Conservation (phyloP, 30 jellyfish, hydroid and myxozoan genomes). For the Pelagia noctiluca region DNA sequence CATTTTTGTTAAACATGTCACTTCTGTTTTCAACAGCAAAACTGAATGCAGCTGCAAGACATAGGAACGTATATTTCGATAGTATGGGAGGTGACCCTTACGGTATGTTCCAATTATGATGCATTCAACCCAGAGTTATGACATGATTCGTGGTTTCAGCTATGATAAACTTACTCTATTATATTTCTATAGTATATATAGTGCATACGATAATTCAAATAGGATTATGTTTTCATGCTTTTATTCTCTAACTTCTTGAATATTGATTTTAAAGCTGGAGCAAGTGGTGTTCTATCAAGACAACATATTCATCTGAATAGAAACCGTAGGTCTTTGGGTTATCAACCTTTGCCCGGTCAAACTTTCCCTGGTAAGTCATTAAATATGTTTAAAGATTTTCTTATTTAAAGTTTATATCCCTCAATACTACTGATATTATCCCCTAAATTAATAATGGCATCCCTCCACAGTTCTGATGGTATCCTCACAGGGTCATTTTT, state of each 20-base stretch:
- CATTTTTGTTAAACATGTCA: not conserved
- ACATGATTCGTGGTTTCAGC: not conserved
- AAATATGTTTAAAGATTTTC: too few species aligned
- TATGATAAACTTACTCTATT: not conserved
- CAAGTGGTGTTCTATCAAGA: slow-evolving; percentile 68
- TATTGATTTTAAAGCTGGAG: slow-evolving; percentile 22
- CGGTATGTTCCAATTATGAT: slow-evolving; percentile 41
- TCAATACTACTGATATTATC: not conserved
- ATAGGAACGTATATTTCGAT: slow-evolving; percentile 82
- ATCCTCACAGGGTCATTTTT: too few species aligned
- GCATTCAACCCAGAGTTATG: not conserved
- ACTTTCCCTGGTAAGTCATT: not conserved
- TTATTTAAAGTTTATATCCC: too few species aligned
- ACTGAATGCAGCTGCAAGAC: slow-evolving; percentile 88
- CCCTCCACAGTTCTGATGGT: too few species aligned
- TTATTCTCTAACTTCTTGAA: not conserved
- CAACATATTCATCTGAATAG: slow-evolving; percentile 53
- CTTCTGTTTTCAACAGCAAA: slow-evolving; percentile 54
- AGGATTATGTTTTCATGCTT: not conserved
- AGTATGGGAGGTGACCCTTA: slow-evolving; percentile 89
- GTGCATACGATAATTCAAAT: not conserved
- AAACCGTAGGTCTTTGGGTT: slow-evolving; percentile 50
- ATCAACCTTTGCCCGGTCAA: not conserved
- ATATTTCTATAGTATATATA: not conserved
- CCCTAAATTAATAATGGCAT: not conserved